Percentiles rank a stretch among this genome's conserved stretches.
phyloP scores from a whole-genome alignment of 2,113 vertebrate genomes.

The Gasterosteus nipponicus region DNA sequence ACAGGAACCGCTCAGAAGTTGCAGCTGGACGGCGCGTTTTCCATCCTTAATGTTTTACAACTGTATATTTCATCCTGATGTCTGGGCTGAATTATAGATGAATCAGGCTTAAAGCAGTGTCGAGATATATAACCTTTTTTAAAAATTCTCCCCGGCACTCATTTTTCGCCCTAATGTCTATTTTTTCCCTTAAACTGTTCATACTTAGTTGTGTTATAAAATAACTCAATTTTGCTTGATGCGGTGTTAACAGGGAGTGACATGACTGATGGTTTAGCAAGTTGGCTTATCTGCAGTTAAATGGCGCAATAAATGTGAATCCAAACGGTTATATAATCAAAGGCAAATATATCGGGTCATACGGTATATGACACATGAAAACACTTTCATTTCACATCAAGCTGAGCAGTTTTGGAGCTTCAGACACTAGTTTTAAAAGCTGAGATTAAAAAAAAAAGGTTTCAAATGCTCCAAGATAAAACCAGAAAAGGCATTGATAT shows the following conservation, averaged over 20 bases:
- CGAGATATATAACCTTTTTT: conserved; percentile 49
- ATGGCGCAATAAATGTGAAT: not conserved
- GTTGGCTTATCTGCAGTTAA: not conserved
- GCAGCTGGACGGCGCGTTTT: not conserved
- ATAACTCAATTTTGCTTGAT: conserved; percentile 23
- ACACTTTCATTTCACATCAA: not conserved
- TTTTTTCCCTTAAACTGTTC: conserved; percentile 24
- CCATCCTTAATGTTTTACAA: conserved; percentile 25
- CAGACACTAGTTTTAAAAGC: not conserved
- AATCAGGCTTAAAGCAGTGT: conserved; percentile 40
- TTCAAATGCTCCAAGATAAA: not conserved
- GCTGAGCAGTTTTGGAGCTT: not conserved
- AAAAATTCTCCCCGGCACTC: conserved; percentile 21
- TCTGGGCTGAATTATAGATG: conserved; percentile 66
- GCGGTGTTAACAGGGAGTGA: conserved; percentile 1
- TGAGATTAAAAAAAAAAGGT: not conserved
- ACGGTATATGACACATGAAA: conserved; percentile 1
- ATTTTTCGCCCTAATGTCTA: conserved; percentile 20
- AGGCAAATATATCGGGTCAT: not conserved
- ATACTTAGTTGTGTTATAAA: conserved; percentile 16
- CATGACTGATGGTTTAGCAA: not conserved
- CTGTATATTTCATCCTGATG: conserved; percentile 29
- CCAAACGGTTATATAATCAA: not conserved
- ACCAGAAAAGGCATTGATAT: not conserved
- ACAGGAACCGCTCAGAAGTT: conserved; percentile 35